Conservation (phyloP, 2,888 invertebrate species). For the Agonum fuliginosum region DNA sequence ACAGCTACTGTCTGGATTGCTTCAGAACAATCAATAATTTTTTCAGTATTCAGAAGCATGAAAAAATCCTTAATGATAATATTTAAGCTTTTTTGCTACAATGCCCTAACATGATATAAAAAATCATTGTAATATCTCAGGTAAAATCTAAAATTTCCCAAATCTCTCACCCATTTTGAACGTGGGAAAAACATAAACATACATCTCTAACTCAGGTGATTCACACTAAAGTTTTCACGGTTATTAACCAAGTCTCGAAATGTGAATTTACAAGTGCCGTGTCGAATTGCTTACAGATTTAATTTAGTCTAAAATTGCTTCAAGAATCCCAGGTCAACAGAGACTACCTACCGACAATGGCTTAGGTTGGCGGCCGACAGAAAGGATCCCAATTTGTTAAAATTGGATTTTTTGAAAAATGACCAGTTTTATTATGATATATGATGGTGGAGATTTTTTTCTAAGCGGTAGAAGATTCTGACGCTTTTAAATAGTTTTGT, state of each 20-base stretch:
- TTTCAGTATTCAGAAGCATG: too few species aligned
- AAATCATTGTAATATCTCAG: not conserved
- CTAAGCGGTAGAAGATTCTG: constrained; percentile 9
- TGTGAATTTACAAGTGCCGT: constrained; percentile 61
- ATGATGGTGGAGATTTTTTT: constrained; percentile 63
- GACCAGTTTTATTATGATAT: constrained; percentile 69
- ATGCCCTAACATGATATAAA: not conserved
- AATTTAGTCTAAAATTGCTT: constrained; percentile 64
- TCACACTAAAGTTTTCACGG: constrained; percentile 1
- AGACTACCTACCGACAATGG: constrained; percentile 65
- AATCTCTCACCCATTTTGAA: constrained; percentile 1
- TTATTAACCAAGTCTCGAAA: constrained; percentile 60
- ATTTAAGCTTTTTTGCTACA: too few species aligned
- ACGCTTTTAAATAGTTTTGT: not conserved
- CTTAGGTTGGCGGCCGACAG: constrained; percentile 63
- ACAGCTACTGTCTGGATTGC: too few species aligned
- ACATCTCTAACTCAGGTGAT: not conserved
- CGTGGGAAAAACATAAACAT: constrained; percentile 14
- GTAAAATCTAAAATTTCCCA: constrained; percentile 21
- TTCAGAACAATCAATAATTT: too few species aligned
- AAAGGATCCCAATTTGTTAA: constrained; percentile 68
- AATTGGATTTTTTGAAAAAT: constrained; percentile 68
- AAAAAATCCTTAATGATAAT: too few species aligned
- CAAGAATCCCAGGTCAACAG: constrained; percentile 61
- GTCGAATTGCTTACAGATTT: constrained; percentile 62